Conservation (phyloP, 2,888 invertebrate species). For the Erebia palarica region DNA sequence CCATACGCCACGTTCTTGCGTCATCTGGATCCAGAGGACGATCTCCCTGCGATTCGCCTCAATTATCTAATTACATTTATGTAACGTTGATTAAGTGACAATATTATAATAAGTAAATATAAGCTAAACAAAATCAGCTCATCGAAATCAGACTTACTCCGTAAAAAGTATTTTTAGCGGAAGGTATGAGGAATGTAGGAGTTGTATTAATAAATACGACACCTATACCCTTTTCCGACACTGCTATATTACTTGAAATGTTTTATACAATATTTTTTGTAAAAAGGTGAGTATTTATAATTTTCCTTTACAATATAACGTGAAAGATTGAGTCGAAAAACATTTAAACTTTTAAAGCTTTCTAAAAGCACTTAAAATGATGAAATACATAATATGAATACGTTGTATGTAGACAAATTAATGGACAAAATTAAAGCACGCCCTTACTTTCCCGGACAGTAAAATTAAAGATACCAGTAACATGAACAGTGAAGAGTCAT, state of each 20-base stretch:
- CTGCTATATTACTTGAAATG: too few relatives aligned
- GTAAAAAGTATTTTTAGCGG: background rate
- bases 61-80: too few relatives aligned
- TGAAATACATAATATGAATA: background rate
- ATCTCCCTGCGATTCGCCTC: too few relatives aligned
- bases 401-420: slow-evolving; percentile 1
- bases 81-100: too few relatives aligned
- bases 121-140: too few relatives aligned
- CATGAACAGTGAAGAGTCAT: slow-evolving; percentile 14
- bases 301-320: background rate
- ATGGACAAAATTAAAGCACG: background rate
- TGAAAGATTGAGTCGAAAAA: background rate
- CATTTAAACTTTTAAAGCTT: background rate
- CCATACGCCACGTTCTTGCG: too few relatives aligned
- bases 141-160: background rate
- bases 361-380: slow-evolving; percentile 8
- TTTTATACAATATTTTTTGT: background rate
- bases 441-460: slow-evolving; percentile 15
- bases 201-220: background rate
- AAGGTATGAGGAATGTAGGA: background rate
- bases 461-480: slow-evolving; percentile 1
- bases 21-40: too few relatives aligned
- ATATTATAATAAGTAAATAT: too few relatives aligned
- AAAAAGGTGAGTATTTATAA: background rate
- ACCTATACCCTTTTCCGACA: too few relatives aligned